Evolutionary conservation across 2,797 vertebrate genomes (phyloP), one percentile per base, ranked within the genome.

Genomic region (Chiroxiphia lanceolata): DNA sequence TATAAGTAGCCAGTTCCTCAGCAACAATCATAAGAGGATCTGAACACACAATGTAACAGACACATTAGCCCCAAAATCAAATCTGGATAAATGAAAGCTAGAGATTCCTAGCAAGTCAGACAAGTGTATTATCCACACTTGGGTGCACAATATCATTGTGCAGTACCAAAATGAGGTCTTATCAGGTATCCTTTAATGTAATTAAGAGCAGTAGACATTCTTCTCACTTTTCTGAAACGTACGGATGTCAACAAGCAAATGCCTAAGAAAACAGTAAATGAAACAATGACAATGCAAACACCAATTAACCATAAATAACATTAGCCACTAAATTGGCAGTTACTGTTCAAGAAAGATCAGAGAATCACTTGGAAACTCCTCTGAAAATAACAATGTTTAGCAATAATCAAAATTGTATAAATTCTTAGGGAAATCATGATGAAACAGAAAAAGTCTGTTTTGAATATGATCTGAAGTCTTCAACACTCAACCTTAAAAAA

Each of bases 1-100:
- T 31, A 2, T 57, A 64, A 87, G 61, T 22, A 85, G 60, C 47
- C 48, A 71, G 71, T 15, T 90, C 57, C 42, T 83, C 80, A 79
- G 31, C 65, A 90, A 88, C 65, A 75, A 47, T 13, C n/a, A 0
- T 34, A 72, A 82, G 27, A 88, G 57, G 57, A 94, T 86, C 65
- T 67, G 47, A 86, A 84, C 5, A 89, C 0, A 0, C 17, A 69
- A 8, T 1, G 1, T 42, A 87, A 85, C 19, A 60, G 40, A 83
- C 16, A 60, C 45, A 93, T 81, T n/a, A 83, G 65, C 7, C 15
- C 31, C 38, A 45, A 74, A 9, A 70, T 29, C 47, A 91, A 64
- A 84, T 44, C 54, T 65, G 45, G 27, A 84, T 48, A 92, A 95
- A 81, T 33, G n/a, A 72, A 83, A 95, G 47, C 50, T 60, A 83